These are phyloP conservation scores for Pterostichus madidus DNA, from an alignment of 2,888 invertebrate genomes.

Conservation along the genomic window DNA sequence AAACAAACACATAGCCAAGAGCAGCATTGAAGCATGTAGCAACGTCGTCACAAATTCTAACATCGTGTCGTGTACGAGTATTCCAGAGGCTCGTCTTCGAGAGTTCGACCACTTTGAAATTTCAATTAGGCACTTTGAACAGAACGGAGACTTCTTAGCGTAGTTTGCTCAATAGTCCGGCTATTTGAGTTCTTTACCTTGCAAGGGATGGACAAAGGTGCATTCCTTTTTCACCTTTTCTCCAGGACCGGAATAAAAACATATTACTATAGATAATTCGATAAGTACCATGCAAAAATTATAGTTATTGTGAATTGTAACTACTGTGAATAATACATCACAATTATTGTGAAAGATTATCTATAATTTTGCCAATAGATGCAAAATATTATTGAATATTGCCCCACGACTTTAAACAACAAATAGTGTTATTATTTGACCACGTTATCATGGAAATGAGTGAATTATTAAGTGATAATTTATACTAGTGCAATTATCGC, in stretches of 20 bases:
- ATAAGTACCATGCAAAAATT: no score
- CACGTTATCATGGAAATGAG: no score
- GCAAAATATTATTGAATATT: no score
- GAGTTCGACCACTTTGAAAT: conserved; percentile 49
- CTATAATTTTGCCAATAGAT: no score
- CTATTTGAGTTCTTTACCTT: conserved; percentile 51
- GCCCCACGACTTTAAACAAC: no score
- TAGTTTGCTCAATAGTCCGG: conserved; percentile 37
- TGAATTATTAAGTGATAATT: no score
- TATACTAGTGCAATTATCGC: no score
- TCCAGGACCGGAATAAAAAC: background rate
- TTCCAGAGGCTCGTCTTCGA: background rate
- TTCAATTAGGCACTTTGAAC: conserved; percentile 46
- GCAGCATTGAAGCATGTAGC: background rate
- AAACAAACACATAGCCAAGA: conserved; percentile 21
- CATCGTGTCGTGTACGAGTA: conserved; percentile 5
- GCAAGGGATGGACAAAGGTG: conserved; percentile 26
- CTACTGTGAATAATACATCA: no score
- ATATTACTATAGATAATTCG: no score
- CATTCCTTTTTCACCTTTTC: conserved; percentile 36
- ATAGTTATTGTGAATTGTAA: no score
- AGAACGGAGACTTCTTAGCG: conserved; percentile 35
- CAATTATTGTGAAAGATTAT: no score
- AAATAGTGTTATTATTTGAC: no score
- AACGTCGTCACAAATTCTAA: conserved; percentile 35